These are phyloP conservation scores for Eumerus sabulonum DNA, from an alignment of 2,888 invertebrate genomes.

Conservation along the genomic window DNA sequence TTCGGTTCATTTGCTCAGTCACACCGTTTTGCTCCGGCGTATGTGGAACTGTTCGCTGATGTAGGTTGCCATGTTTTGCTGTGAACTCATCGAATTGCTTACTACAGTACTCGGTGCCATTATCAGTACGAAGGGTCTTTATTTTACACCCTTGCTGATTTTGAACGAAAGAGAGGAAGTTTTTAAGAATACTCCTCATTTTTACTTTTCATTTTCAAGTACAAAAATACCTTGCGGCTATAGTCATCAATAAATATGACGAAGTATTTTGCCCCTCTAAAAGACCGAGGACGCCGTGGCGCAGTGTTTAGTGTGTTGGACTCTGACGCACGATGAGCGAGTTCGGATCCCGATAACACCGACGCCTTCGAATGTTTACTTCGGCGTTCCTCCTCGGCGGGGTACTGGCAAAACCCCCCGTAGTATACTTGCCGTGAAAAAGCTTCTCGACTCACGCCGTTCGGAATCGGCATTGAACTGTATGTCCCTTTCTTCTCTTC, in stretches of 20 bases:
- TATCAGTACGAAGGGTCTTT: slow-evolving; percentile 30
- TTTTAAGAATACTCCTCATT: slow-evolving; percentile 4
- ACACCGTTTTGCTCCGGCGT: not conserved
- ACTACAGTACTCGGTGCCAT: slow-evolving; percentile 35
- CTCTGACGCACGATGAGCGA: too few species aligned
- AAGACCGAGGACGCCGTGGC: too few species aligned
- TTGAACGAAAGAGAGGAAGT: not conserved
- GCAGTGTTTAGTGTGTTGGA: too few species aligned
- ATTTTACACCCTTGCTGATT: slow-evolving; percentile 23
- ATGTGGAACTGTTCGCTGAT: slow-evolving; percentile 44
- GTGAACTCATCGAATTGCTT: slow-evolving; percentile 26
- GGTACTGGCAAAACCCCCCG: too few species aligned
- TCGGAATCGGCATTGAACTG: too few species aligned
- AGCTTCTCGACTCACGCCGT: too few species aligned
- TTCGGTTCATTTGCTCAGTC: too few species aligned
- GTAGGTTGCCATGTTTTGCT: slow-evolving; percentile 32
- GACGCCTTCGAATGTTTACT: too few species aligned
- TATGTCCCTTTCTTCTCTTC: too few species aligned
- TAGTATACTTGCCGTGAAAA: too few species aligned
- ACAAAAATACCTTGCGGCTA: slow-evolving; percentile 23
- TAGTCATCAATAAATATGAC: slow-evolving; percentile 4
- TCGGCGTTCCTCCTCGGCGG: too few species aligned
- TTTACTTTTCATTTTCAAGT: slow-evolving; percentile 15
- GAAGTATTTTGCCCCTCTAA: slow-evolving; percentile 12
- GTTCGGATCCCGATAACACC: too few species aligned